These are phyloP conservation scores for Brachycybe producta DNA, from an alignment of 2,888 invertebrate genomes.

Conservation along the genomic window DNA sequence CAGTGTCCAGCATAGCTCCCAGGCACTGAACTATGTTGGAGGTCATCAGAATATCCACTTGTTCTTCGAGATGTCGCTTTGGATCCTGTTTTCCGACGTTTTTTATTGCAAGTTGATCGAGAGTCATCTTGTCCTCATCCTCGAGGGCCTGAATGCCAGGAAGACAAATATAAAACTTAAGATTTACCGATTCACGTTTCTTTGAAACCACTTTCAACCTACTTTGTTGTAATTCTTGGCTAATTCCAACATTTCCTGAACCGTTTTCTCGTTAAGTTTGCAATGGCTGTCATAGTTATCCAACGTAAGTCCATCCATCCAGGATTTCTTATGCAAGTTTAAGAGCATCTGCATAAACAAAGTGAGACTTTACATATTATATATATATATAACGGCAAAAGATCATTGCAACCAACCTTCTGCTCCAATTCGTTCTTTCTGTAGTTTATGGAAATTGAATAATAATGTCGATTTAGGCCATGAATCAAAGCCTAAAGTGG, in stretches of 20 bases:
- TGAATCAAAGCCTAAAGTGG: conserved; percentile 80
- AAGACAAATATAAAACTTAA: conserved; percentile 20
- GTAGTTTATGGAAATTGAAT: conserved; percentile 98
- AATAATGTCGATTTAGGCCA: conserved; percentile 95
- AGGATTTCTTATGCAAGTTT: conserved; percentile 96
- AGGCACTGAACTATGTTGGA: conserved; percentile 95
- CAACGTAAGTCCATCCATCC: conserved; percentile 90
- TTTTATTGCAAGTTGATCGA: conserved; percentile 96
- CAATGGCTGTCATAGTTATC: conserved; percentile 88
- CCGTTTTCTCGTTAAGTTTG: conserved; percentile 81
- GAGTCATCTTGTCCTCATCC: conserved; percentile 99
- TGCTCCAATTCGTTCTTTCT: conserved; percentile 97
- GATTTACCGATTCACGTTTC: not conserved
- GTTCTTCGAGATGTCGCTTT: conserved; percentile 97
- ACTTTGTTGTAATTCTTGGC: conserved; percentile 95
- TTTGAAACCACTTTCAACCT: conserved; percentile 18
- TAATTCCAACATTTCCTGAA: conserved; percentile 89
- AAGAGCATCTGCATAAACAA: conserved; percentile 57
- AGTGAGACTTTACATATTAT: conserved; percentile 23
- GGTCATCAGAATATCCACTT: conserved; percentile 91
- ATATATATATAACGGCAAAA: not conserved
- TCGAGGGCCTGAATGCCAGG: conserved; percentile 77
- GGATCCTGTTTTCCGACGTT: conserved; percentile 95
- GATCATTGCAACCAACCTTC: conserved; percentile 42
- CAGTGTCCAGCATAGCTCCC: conserved; percentile 90